Percentiles rank a stretch among this genome's conserved stretches.
phyloP scores from a whole-genome alignment of 1,140 invertebrate genomes.

The Venustaconcha ellipsiformis region DNA sequence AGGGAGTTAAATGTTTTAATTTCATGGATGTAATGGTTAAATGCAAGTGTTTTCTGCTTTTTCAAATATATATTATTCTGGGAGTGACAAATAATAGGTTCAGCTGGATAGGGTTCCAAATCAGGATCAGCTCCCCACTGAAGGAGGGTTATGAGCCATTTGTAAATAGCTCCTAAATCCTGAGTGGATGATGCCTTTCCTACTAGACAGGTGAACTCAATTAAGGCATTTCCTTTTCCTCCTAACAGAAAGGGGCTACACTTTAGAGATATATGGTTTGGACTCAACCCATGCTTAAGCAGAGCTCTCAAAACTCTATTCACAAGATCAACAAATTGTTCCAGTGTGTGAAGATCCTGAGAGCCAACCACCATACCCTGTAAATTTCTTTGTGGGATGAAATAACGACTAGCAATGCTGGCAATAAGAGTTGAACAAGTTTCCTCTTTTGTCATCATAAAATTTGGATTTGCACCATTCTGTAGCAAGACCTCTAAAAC shows the following conservation, averaged over 20 bases:
- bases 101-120: constrained; percentile 63
- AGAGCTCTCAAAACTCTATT: constrained; percentile 45
- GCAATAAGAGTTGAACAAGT: constrained; percentile 49
- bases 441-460: constrained; percentile 35
- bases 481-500: constrained; percentile 45
- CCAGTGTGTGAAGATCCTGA: constrained; percentile 8
- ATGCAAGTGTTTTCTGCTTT: constrained; percentile 57
- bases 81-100: constrained; percentile 65
- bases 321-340: constrained; percentile 45
- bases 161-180: constrained; percentile 55
- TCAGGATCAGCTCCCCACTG: constrained; percentile 66
- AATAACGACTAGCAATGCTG: constrained; percentile 43
- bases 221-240: constrained; percentile 54
- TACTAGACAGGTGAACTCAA: constrained; percentile 59
- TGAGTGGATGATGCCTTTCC: constrained; percentile 27
- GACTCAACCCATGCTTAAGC: constrained; percentile 58
- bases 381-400: constrained; percentile 18
- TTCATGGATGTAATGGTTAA: constrained; percentile 60
- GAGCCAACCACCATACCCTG: not conserved
- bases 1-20: constrained; percentile 45
- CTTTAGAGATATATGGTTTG: constrained; percentile 49
- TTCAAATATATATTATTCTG: constrained; percentile 66
- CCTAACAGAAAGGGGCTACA: constrained; percentile 40
- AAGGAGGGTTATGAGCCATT: constrained; percentile 59
- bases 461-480: constrained; percentile 56